Evolutionary conservation across 2,113 vertebrate genomes (phyloP).

Genomic region (Sarotherodon lohbergeri): DNA sequence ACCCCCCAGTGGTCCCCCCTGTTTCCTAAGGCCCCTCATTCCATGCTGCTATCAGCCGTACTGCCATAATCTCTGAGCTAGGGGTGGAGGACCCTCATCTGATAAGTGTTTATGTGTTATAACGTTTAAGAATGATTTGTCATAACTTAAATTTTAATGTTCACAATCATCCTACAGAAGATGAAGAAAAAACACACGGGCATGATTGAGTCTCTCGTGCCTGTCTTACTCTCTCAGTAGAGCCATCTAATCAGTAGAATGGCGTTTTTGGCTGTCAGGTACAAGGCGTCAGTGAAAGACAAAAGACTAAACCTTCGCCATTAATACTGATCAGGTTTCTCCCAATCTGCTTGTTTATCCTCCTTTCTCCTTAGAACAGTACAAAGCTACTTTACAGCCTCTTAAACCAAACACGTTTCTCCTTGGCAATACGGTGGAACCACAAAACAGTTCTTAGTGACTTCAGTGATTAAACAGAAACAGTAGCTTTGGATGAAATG

Average conservation of each 20-base stretch:
- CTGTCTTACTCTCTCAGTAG: neutral
- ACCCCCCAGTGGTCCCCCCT: neutral
- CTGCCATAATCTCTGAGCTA: neutral
- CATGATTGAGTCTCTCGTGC: neutral
- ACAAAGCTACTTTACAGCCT: slow-evolving; percentile 65
- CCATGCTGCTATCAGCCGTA: neutral
- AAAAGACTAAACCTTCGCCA: slow-evolving; percentile 53
- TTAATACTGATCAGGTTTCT: slow-evolving; percentile 69
- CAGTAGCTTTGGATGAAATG: slow-evolving; percentile 31
- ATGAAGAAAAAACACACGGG: neutral
- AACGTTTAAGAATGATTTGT: neutral
- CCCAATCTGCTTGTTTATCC: slow-evolving; percentile 68
- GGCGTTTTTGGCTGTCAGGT: slow-evolving; percentile 38
- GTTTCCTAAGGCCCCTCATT: neutral
- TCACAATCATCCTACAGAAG: neutral
- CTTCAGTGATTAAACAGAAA: slow-evolving; percentile 60
- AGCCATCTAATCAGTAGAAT: slow-evolving; percentile 42
- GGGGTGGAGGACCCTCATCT: neutral
- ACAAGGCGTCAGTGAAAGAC: slow-evolving; percentile 42
- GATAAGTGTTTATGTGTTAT: neutral
- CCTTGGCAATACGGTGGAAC: slow-evolving; percentile 42
- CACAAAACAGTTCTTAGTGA: slow-evolving; percentile 52
- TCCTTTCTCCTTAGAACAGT: slow-evolving; percentile 53
- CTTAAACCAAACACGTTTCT: slow-evolving; percentile 55
- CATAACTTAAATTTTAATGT: neutral